phyloP scores from a whole-genome alignment of 2,113 vertebrate species.

The Empidonax traillii region DNA sequence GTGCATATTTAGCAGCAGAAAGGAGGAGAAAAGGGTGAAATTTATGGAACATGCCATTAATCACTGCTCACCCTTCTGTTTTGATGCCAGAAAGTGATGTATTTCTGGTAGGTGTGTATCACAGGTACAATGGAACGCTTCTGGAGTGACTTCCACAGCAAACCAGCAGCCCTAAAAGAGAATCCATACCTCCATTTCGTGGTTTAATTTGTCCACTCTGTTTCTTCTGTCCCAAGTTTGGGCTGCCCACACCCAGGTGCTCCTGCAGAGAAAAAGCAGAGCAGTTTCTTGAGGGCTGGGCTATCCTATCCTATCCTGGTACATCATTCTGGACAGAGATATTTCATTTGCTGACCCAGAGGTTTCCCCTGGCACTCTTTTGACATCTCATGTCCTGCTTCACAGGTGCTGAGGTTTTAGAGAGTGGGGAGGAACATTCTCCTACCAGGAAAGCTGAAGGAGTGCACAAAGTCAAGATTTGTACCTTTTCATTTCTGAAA shows the following conservation, averaged over 20 bases:
- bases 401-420: neutral
- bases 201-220: neutral
- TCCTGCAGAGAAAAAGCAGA: neutral
- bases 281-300: neutral
- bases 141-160: neutral
- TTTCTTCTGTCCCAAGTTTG: neutral
- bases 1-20: conserved; percentile 25
- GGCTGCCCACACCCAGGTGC: neutral
- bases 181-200: neutral
- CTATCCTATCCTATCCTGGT: neutral
- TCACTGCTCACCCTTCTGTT: conserved; percentile 25
- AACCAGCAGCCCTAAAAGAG: neutral
- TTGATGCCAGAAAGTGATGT: conserved; percentile 1
- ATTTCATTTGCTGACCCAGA: no score
- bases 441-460: neutral
- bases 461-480: neutral
- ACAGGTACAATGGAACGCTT: neutral
- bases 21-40: neutral
- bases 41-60: conserved; percentile 29
- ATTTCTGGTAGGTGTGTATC: neutral
- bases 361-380: neutral
- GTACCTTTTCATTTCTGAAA: neutral
- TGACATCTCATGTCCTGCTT: neutral
- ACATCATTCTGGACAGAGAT: neutral
- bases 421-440: neutral